Percentiles rank a stretch among this genome's conserved stretches.
Conservation (phyloP, 2,888 invertebrate species). For the Drosophila austrosaltans region DNA sequence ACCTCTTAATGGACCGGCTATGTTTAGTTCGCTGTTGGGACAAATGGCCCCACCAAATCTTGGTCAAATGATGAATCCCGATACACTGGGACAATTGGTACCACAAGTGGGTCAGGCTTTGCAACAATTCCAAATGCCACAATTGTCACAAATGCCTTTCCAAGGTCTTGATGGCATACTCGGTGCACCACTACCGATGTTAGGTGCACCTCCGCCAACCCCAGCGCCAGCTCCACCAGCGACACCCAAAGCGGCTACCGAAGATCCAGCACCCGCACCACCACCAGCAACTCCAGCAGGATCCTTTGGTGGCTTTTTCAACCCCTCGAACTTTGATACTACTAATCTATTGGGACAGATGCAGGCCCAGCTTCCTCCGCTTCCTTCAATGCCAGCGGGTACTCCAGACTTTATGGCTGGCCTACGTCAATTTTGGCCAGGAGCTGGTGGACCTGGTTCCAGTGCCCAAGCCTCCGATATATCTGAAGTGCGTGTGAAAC, state of each 20-base stretch:
- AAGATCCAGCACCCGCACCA: slow-evolving; percentile 9
- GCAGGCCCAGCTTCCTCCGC: slow-evolving; percentile 1
- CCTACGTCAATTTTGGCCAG: slow-evolving; percentile 49
- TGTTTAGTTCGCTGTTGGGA: slow-evolving; percentile 32
- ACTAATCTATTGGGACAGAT: slow-evolving; percentile 14
- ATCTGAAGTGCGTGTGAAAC: slow-evolving; percentile 73
- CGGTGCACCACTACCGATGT: slow-evolving; percentile 39
- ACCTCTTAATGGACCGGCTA: slow-evolving; percentile 22
- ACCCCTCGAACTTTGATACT: slow-evolving; percentile 34
- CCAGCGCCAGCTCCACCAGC: slow-evolving; percentile 17
- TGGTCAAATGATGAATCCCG: slow-evolving; percentile 20
- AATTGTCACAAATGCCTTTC: not conserved
- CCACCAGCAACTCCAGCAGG: slow-evolving; percentile 9
- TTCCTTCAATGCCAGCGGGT: slow-evolving; percentile 15
- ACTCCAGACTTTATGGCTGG: slow-evolving; percentile 43
- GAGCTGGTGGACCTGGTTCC: not conserved
- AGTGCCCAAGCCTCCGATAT: slow-evolving; percentile 68
- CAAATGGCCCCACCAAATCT: slow-evolving; percentile 36
- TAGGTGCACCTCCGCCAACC: slow-evolving; percentile 9
- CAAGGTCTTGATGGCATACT: slow-evolving; percentile 28
- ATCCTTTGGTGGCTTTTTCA: slow-evolving; percentile 28
- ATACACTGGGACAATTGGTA: slow-evolving; percentile 26
- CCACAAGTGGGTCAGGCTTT: slow-evolving; percentile 28
- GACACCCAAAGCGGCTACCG: slow-evolving; percentile 2
- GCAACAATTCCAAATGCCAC: slow-evolving; percentile 16